These are phyloP conservation scores for Tetheella fluctuosa DNA, from an alignment of 2,888 invertebrate species.

Conservation along the genomic window DNA sequence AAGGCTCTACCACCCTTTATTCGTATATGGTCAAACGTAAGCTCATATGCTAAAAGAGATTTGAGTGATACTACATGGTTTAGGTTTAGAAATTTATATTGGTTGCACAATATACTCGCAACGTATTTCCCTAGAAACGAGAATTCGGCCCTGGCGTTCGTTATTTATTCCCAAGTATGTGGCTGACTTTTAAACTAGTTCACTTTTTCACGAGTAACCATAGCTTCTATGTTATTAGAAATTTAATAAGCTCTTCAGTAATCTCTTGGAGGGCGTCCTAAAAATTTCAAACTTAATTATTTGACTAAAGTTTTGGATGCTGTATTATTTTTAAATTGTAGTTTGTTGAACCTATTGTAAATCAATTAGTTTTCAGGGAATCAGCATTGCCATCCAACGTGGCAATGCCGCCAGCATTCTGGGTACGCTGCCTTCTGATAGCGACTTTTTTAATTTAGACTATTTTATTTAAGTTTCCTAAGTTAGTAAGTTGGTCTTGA, in stretches of 20 bases:
- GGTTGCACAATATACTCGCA: not conserved
- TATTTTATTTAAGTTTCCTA: too few species aligned
- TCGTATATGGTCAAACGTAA: not conserved
- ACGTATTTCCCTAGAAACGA: conserved; percentile 8
- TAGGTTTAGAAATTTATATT: not conserved
- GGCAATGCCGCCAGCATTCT: too few species aligned
- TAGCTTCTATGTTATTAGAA: not conserved
- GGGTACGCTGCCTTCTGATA: too few species aligned
- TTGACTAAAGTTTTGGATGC: not conserved
- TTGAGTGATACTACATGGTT: not conserved
- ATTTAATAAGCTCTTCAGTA: not conserved
- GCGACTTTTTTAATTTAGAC: too few species aligned
- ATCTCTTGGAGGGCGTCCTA: not conserved
- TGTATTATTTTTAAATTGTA: not conserved
- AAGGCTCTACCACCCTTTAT: too few species aligned
- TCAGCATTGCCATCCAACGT: too few species aligned
- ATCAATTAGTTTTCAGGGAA: too few species aligned
- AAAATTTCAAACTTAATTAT: conserved; percentile 1
- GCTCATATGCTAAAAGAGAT: not conserved
- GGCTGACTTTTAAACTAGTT: not conserved
- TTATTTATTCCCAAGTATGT: conserved; percentile 6
- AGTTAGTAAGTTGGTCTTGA: too few species aligned
- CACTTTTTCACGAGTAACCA: not conserved
- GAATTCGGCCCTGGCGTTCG: conserved; percentile 3
- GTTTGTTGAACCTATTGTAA: not conserved